Base-by-base conservation (phyloP, 1,140 invertebrate species). In the Oryctes rhinoceros region DNA sequence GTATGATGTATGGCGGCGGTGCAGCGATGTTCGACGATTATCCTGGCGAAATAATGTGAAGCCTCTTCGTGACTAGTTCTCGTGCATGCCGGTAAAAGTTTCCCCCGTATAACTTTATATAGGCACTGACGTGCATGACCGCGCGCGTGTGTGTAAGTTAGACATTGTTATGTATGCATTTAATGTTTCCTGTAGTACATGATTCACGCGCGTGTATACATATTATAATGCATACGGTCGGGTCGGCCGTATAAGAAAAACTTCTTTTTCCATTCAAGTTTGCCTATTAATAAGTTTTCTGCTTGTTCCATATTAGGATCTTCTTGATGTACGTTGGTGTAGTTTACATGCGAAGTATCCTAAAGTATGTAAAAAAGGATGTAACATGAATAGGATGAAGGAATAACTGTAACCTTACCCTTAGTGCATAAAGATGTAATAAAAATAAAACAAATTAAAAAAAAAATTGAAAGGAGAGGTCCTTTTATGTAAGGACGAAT, bases 41-140 rank as follows among this genome's bases (percentile, higher is more conserved):
- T 24, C 65, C 65, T 67, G 18, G 35, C 65, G 65, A 24, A 24
- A 71, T 37, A 37, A 71, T 71, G 65, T 71, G 53, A 18, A 71
- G 20, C 24, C 35, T 71, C 65, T 71, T 71, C 65, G 65, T 71
- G 65, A 71, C 65, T 71, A 30, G 65, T 35, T 71, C 65, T 71
- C 65, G 65, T 71, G 65, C 65, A 71, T 71, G 65, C 24, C 35
- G 65, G 65, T 71, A 24, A 71, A 71, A 71, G n/a, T 71, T 71
- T 18, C n/a, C 24, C 35, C 24, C 65, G 35, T 71, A 24, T 71
- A 71, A 24, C 24, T 71, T 71, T 71, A 71, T 24, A 71, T 20
- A 62, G 39, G 9, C 39, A 44, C 39, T 44, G 5, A 44, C 39
- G 39, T 44, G 39, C 39, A 44, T 44, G 39, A 7, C 15, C n/a